phyloP scores from a whole-genome alignment of 1,140 invertebrate species.

The Panagrolaimus sp. region DNA sequence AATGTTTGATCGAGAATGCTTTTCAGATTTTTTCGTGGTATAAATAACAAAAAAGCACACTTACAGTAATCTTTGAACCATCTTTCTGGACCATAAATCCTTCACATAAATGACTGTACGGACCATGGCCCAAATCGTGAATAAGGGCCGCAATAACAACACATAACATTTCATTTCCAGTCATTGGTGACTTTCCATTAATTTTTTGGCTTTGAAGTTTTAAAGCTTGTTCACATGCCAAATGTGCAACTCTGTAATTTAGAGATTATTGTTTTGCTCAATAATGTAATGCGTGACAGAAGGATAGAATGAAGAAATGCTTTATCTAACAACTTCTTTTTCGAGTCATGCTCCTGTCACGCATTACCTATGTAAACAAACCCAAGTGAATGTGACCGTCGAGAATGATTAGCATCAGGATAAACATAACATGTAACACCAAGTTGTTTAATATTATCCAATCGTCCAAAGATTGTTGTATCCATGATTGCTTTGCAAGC shows the following conservation, averaged over 20 bases:
- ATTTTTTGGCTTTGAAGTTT: background rate
- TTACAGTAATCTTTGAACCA: too few species aligned
- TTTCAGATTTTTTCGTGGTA: too few species aligned
- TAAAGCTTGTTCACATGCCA: background rate
- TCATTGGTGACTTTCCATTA: background rate
- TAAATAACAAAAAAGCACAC: background rate
- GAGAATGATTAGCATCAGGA: background rate
- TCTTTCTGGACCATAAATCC: background rate
- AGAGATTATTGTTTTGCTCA: too few species aligned
- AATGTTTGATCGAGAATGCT: too few species aligned
- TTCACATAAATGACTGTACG: slow-evolving; percentile 17
- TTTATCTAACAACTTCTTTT: too few species aligned
- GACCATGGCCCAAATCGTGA: slow-evolving; percentile 23
- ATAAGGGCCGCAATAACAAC: slow-evolving; percentile 12
- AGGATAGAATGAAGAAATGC: too few species aligned
- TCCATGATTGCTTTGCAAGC: background rate
- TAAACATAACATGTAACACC: background rate
- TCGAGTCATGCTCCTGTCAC: too few species aligned
- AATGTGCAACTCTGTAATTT: background rate
- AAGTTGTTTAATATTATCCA: slow-evolving; percentile 15
- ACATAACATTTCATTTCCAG: slow-evolving; percentile 14
- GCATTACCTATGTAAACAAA: too few species aligned
- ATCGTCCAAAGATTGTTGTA: background rate
- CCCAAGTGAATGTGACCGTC: slow-evolving; percentile 14
- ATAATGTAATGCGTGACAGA: too few species aligned